Conservation (phyloP, 1,140 invertebrate species). For the Venturia canescens region DNA sequence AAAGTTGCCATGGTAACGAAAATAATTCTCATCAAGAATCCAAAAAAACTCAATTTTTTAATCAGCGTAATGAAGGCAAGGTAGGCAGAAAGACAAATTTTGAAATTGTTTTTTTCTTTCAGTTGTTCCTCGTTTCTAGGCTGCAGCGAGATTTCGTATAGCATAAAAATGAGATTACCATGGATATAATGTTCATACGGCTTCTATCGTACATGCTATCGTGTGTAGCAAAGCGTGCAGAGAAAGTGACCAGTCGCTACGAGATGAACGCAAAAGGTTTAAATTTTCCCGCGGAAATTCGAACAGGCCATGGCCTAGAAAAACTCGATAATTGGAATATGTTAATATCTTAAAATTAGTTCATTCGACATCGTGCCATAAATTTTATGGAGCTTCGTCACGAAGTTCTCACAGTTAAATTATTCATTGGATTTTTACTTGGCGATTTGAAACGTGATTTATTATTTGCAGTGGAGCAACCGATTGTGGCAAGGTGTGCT, state of each 20-base stretch:
- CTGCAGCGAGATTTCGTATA: neutral
- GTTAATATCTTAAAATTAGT: neutral
- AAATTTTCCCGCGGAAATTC: slow-evolving; percentile 13
- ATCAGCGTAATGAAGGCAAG: too few species aligned
- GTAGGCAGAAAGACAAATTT: too few species aligned
- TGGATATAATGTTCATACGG: neutral
- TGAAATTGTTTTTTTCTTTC: neutral
- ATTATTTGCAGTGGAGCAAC: too few species aligned
- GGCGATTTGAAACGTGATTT: too few species aligned
- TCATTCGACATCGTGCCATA: neutral
- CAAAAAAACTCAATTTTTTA: too few species aligned
- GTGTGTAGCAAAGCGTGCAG: slow-evolving; percentile 5
- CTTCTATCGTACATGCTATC: neutral
- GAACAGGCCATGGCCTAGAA: neutral
- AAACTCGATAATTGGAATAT: slow-evolving; percentile 8
- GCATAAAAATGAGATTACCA: slow-evolving; percentile 1
- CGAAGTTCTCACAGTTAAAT: neutral
- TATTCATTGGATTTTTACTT: too few species aligned
- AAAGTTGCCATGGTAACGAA: too few species aligned
- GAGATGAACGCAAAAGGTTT: slow-evolving; percentile 8
- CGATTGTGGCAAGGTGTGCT: too few species aligned
- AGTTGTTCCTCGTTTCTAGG: neutral
- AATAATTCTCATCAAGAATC: too few species aligned
- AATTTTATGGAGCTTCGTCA: neutral
- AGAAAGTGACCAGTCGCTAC: neutral